These are phyloP conservation scores for Neodiprion pinetum DNA, from an alignment of 1,140 invertebrate genomes.

Conservation along the genomic window DNA sequence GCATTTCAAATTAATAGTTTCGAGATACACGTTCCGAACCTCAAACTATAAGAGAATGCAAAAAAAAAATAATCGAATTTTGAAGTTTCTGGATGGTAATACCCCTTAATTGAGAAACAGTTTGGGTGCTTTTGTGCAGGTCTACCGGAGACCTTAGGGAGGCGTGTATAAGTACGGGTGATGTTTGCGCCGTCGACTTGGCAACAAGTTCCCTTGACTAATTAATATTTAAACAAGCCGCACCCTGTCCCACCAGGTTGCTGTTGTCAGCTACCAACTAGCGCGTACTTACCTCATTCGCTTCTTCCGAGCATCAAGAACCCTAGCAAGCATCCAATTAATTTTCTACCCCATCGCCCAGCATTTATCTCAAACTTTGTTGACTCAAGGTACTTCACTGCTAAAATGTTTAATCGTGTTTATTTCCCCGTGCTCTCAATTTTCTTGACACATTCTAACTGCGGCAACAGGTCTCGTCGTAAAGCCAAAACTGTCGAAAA, in stretches of 20 bases:
- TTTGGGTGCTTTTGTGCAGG: too few species aligned
- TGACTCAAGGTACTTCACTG: neutral
- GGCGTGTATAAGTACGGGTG: too few species aligned
- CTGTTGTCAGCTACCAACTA: neutral
- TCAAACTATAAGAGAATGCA: too few species aligned
- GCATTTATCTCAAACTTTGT: neutral
- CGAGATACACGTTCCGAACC: too few species aligned
- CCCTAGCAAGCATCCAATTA: neutral
- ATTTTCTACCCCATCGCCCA: neutral
- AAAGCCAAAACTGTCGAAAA: neutral
- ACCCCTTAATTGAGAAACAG: too few species aligned
- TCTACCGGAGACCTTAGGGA: too few species aligned
- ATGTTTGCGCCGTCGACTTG: neutral
- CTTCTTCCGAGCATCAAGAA: neutral
- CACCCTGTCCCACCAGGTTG: slow-evolving; percentile 1
- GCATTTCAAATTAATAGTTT: too few species aligned
- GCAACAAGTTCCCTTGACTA: neutral
- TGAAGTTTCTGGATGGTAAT: too few species aligned
- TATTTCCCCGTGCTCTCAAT: neutral
- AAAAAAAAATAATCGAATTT: too few species aligned
- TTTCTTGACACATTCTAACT: neutral
- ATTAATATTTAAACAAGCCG: slow-evolving; percentile 5
- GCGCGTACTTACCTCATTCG: neutral
- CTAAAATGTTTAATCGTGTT: neutral
- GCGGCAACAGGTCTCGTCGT: neutral